Base-by-base conservation (phyloP, 2,797 vertebrate species). In the Falco columbarius region DNA sequence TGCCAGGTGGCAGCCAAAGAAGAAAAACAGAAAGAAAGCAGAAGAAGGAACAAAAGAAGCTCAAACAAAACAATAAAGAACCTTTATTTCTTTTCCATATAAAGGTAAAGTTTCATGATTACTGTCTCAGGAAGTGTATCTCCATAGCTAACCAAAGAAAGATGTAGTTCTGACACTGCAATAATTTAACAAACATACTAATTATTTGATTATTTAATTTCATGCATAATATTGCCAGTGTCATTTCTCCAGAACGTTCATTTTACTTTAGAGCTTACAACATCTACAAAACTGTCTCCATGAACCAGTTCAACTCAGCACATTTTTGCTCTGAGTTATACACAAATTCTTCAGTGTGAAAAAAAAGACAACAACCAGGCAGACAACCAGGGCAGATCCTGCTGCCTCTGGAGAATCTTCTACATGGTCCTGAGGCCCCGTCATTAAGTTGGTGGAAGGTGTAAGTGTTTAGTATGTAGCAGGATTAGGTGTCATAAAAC, bases 1-100 rank as follows among this genome's bases (percentile, higher is more conserved):
- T 47, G 82, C 82, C 95, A 97, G 93, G 94, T 95, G 89, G 87
- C 89, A 96, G 49, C 14, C 72, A 65, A 79, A 68, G 58, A 89
- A 93, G 76, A 62, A 93, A 94, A 97, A 82, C 54, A 93, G 59
- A 94, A 66, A 93, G 44, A 49, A 81, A 67, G n/a, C 54, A 76
- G 54, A 74, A 26, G 61, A 52, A 72, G 56, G 58, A 93, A 95
- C 18, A 89, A 81, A 96, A 95, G 68, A 68, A 81, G 62, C 68
- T 47, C 63, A 76, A 26, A 83, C 47, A 77, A 81, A 94, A 44
- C 44, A 89, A 65, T 30, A 70, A 66, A 77, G 58, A 82, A 87
- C 10, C 10, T 56, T 90, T 55, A 27, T 66, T 87, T 76, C 29
- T 88, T 79, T 88, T 66, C 61, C 8, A 46, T 30, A 4, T 14